Conservation (phyloP, 2,113 vertebrate species). For the Kryptolebias marmoratus region DNA sequence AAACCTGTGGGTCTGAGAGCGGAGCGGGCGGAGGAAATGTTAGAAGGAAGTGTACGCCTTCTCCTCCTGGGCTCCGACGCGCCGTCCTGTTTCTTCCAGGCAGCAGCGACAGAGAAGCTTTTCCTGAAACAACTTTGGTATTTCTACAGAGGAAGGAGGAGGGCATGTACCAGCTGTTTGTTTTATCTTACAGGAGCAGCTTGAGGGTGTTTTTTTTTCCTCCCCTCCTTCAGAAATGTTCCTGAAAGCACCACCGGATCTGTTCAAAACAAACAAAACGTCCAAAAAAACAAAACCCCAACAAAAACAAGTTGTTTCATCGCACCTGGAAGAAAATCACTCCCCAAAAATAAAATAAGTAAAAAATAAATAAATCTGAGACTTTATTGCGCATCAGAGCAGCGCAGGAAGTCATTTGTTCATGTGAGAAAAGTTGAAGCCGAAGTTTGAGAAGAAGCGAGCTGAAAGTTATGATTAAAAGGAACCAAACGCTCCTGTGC, state of each 20-base stretch:
- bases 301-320: not conserved
- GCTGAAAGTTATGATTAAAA: too few relatives aligned
- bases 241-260: too few relatives aligned
- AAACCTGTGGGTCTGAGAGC: slow-evolving; percentile 36
- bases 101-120: slow-evolving; percentile 10
- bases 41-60: slow-evolving; percentile 77
- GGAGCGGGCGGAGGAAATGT: slow-evolving; percentile 67
- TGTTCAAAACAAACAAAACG: too few relatives aligned
- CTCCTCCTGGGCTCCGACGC: slow-evolving; percentile 56
- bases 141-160: slow-evolving; percentile 13
- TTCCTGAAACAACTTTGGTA: slow-evolving; percentile 66
- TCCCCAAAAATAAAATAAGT: not conserved
- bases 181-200: slow-evolving; percentile 59
- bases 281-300: too few relatives aligned
- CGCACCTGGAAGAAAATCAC: not conserved
- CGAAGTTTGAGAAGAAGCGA: too few relatives aligned
- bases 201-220: slow-evolving; percentile 13
- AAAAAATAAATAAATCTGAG: not conserved
- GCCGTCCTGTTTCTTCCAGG: slow-evolving; percentile 52
- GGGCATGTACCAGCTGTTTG: slow-evolving; percentile 17
- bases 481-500: too few relatives aligned
- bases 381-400: not conserved
- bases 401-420: too few relatives aligned
- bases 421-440: too few relatives aligned
- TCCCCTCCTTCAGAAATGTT: not conserved